Evolutionary conservation across 2,797 vertebrate genomes (phyloP).

Genomic region (Tympanoctomys barrerae): DNA sequence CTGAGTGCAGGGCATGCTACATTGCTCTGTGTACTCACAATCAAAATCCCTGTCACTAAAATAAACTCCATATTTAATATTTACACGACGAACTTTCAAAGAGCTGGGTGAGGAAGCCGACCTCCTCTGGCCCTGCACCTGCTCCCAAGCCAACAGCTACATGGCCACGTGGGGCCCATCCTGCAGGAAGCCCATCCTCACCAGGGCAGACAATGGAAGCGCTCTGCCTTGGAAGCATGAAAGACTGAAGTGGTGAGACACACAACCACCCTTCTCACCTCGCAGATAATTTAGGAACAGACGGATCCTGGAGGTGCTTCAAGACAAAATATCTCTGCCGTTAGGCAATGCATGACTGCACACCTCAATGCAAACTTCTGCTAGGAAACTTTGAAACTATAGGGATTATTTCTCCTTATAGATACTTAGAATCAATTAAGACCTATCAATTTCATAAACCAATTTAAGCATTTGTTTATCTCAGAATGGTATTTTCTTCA

Average conservation of each 20-base stretch:
- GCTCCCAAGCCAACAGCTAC: neutral
- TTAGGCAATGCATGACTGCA: neutral
- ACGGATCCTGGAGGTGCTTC: neutral
- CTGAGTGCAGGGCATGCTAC: neutral
- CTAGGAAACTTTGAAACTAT: slow-evolving; percentile 26
- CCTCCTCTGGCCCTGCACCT: neutral
- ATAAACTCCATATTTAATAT: slow-evolving; percentile 16
- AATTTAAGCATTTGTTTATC: slow-evolving; percentile 46
- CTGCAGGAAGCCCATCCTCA: neutral
- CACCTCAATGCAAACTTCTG: slow-evolving; percentile 18
- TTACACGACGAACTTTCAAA: neutral
- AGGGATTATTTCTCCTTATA: slow-evolving; percentile 43
- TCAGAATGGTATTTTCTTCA: slow-evolving; percentile 50
- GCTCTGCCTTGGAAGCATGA: neutral
- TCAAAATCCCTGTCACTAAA: slow-evolving; percentile 43
- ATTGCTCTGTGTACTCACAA: neutral
- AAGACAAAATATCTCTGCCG: neutral
- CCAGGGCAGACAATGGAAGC: neutral
- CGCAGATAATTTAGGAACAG: neutral
- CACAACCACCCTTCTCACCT: neutral
- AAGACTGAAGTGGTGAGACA: neutral
- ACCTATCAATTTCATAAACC: slow-evolving; percentile 28
- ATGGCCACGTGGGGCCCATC: neutral
- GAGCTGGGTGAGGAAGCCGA: neutral
- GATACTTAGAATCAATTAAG: slow-evolving; percentile 21